Percentiles rank a stretch among this genome's conserved stretches.
phyloP scores from a whole-genome alignment of 1,140 invertebrate species.

The Portunus trituberculatus region DNA sequence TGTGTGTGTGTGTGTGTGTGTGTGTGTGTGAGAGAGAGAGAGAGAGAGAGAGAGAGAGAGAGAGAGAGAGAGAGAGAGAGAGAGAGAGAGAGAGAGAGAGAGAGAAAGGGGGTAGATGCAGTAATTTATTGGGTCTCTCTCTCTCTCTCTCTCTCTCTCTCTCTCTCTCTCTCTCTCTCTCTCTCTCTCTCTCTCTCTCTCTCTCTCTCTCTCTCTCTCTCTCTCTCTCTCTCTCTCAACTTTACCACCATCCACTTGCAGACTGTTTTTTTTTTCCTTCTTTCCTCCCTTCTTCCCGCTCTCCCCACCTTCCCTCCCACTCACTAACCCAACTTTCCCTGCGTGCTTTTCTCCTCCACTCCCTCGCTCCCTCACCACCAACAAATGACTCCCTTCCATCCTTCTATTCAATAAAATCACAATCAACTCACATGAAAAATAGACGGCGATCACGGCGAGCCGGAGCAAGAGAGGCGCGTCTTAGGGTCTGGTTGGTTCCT shows the following conservation, averaged over 20 bases:
- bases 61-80: no score
- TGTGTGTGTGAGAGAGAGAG: no score
- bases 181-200: conserved; percentile 23
- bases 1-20: background rate
- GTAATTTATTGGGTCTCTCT: background rate
- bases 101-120: no score
- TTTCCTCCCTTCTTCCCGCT: background rate
- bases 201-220: conserved; percentile 30
- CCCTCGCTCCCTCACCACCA: background rate
- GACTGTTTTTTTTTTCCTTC: background rate
- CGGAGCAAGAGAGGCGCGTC: background rate
- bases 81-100: no score
- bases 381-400: conserved; percentile 45
- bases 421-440: conserved; percentile 65
- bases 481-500: background rate
- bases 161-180: conserved; percentile 22
- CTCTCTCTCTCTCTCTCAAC: background rate
- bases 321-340: background rate
- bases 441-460: conserved; percentile 35
- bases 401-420: conserved; percentile 63
- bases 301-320: background rate
- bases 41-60: no score
- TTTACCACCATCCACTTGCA: background rate
- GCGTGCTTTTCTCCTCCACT: background rate
- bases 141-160: background rate